A percentile compares a stretch with the other conserved stretches of the same genome.
Evolutionary conservation across 2,797 vertebrate genomes (phyloP).

Genomic region (Okamejei kenojei): DNA sequence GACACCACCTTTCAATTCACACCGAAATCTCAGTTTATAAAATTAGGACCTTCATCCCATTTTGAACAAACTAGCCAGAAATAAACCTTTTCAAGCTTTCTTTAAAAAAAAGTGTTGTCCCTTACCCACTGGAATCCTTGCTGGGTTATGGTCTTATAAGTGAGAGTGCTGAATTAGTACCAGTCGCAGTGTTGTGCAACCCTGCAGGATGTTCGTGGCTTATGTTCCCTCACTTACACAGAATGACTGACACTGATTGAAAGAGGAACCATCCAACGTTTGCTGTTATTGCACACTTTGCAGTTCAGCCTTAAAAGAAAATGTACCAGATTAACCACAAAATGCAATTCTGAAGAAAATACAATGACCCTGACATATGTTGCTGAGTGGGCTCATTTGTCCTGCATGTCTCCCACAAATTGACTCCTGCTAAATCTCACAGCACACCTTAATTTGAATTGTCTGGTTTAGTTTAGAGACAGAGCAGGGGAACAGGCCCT

Average conservation of each 20-base stretch:
- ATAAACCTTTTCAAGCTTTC: background rate
- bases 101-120: background rate
- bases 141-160: background rate
- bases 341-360: slow-evolving; percentile 21
- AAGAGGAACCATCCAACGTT: slow-evolving; percentile 32
- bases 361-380: background rate
- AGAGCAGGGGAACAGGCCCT: no score
- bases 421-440: background rate
- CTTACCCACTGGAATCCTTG: background rate
- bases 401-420: slow-evolving; percentile 11
- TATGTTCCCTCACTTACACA: slow-evolving; percentile 16
- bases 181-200: background rate
- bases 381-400: slow-evolving; percentile 5
- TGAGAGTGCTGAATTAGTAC: background rate
- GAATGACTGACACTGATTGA: slow-evolving; percentile 35
- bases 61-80: background rate
- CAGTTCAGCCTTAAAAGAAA: slow-evolving; percentile 33
- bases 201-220: background rate
- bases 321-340: slow-evolving; percentile 16
- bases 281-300: slow-evolving; percentile 31
- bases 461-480: background rate
- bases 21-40: background rate
- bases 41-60: background rate
- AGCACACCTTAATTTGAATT: background rate
- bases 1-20: background rate